phyloP scores from a whole-genome alignment of 2,113 vertebrate genomes.

The Callospermophilus lateralis region DNA sequence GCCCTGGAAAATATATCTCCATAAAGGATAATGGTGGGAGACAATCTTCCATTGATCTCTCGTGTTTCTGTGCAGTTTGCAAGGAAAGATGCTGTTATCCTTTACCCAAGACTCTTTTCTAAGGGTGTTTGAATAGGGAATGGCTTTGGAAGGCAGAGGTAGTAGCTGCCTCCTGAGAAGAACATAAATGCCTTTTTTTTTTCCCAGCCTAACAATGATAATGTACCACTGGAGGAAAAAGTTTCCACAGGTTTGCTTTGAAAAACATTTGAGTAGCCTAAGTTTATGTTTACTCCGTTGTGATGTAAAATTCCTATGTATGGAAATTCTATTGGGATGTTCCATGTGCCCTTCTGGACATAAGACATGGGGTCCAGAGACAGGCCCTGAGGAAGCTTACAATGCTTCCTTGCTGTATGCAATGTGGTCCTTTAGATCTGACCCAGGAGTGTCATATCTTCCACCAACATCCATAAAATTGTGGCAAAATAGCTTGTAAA shows the following conservation, averaged over 20 bases:
- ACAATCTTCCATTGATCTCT: background rate
- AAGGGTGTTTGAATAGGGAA: background rate
- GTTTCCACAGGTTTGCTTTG: background rate
- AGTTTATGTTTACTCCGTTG: background rate
- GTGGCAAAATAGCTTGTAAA: background rate
- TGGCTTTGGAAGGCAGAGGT: background rate
- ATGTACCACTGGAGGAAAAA: background rate
- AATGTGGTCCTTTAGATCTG: background rate
- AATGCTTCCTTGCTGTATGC: background rate
- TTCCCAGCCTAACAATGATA: background rate
- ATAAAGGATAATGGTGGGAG: background rate
- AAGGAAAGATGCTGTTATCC: background rate
- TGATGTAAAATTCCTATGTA: background rate
- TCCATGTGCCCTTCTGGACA: fast-evolving
- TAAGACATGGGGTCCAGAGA: background rate
- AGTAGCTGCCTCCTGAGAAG: background rate
- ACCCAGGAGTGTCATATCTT: background rate
- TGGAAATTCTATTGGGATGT: too few species aligned
- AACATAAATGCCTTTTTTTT: background rate
- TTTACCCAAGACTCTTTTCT: background rate
- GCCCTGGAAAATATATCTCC: background rate
- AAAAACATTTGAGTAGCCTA: background rate
- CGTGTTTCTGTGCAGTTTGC: background rate
- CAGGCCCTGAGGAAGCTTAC: background rate
- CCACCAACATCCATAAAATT: background rate